phyloP scores from a whole-genome alignment of 1,140 invertebrate genomes.

The Apis dorsata region DNA sequence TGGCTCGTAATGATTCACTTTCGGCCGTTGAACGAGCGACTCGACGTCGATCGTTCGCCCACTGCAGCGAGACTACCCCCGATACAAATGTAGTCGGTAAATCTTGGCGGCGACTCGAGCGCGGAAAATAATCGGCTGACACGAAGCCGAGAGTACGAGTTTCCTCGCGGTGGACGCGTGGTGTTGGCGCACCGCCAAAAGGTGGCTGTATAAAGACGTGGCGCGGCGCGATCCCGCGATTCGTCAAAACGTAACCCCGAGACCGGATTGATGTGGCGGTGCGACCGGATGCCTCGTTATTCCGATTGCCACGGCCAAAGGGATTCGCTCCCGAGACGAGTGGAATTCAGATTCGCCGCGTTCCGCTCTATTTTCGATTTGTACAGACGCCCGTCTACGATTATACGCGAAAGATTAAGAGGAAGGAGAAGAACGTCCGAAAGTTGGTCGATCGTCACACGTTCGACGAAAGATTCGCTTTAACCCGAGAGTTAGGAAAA shows the following conservation, averaged over 20 bases:
- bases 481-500: too few relatives aligned
- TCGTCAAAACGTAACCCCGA: constrained; percentile 75
- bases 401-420: too few relatives aligned
- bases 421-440: too few relatives aligned
- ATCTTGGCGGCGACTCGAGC: constrained; percentile 19
- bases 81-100: constrained; percentile 51
- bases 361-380: constrained; percentile 37
- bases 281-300: constrained; percentile 75
- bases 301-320: constrained; percentile 65
- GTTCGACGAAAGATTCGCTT: not conserved
- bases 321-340: constrained; percentile 3
- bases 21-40: not conserved
- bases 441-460: not conserved
- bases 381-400: not conserved
- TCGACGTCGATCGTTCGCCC: constrained; percentile 39
- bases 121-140: constrained; percentile 50
- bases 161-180: constrained; percentile 24
- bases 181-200: constrained; percentile 62
- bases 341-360: not conserved
- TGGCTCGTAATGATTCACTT: constrained; percentile 24
- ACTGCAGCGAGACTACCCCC: constrained; percentile 6
- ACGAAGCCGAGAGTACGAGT: not conserved
- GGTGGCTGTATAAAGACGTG: constrained; percentile 70
- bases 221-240: constrained; percentile 68
- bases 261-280: constrained; percentile 72